Base-by-base conservation (phyloP, 2,113 vertebrate genomes). In the Bufo bufo region DNA sequence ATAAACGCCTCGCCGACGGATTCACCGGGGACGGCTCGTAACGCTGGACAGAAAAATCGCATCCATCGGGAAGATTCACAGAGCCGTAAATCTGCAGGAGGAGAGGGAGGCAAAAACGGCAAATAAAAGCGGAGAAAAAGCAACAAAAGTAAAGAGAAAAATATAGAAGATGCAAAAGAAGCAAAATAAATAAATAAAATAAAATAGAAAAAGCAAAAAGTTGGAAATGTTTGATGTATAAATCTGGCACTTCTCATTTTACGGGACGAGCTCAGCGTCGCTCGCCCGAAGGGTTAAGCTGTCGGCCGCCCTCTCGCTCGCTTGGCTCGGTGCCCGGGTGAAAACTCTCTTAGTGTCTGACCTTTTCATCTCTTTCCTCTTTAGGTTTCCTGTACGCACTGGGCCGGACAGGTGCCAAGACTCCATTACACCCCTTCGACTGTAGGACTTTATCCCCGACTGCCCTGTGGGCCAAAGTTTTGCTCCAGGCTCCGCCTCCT, bases 351-450 rank as follows among this genome's bases (percentile, higher is more conserved):
- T 66, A 43, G 87, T 84, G 87, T 88, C 58, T 88, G 87, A 88
- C 87, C 87, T 88, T 88, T 88, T 88, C 87, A 83, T 88, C 87
- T 88, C 80, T 88, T 88, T 88, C 87, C 87, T 88, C 87, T 88
- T 88, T 88, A 88, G 87, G 87, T 88, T 88, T 88, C 87, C 80
- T 88, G 87, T 88, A 84, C 71, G 87, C 80, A 52, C 87, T 84
- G 47, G 80, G 87, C 80, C 72, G 80, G 87, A 84, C 80, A 88
- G 87, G 87, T 88, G 87, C 87, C 87, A 84, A 84, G 80, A 82
- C 80, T 74, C 81, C 71, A n/a, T 61, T 50, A 79, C 65, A 49
- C 80, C 71, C 71, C 74, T 52, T 69, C 58, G 9, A 77, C 69
- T 16, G 54, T 72, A 77, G 80, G 86, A 45, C 87, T 45, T 59